Evolutionary conservation across 1,140 invertebrate genomes (phyloP), one percentile per base, ranked within the genome.

Genomic region (Pseudomyrmex flavicornis): DNA sequence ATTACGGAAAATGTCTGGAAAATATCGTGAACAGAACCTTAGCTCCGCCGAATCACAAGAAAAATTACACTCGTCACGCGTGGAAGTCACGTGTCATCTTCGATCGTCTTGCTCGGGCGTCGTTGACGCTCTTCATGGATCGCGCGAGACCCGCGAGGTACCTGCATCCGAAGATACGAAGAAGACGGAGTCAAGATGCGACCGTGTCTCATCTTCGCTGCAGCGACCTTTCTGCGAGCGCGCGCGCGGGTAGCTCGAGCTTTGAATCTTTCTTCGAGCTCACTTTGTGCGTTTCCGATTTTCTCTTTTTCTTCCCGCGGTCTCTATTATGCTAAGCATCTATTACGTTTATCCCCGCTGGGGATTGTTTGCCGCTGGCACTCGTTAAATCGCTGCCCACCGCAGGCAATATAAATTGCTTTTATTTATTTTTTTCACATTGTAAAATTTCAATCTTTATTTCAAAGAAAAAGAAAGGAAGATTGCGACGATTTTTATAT

Each of bases 141-240:
- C 86, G 79, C 85, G 89, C 82, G 75, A 83, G 48, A 88, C 44
- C 84, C 84, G 86, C 86, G 86, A 75, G 26, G 79, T 75, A 88
- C 87, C 89, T 90, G 87, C 62, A 89, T 90, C 77, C 85, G 87
- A 87, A 35, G 89, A 90, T 66, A 90, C 82, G 88, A 52, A 35
- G 35, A 89, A 88, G 88, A 90, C 79, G 83, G 59, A 84, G 73
- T 89, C 88, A 89, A 35, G 88, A 58, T 75, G 63, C 70, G 72
- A 83, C 70, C 70, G 69, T 82, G 54, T 87, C 54, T 87, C 22
- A 59, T 77, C 26, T 66, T 17, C 72, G 66, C 26, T 85, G 50
- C 59, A 70, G 72, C 73, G 44, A 59, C 69, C 58, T 69, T 87
- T 66, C 63, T 72, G 35, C 35, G 2, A 26, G 35, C 35, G 35